Evolutionary conservation across 2,797 vertebrate species (phyloP).

Genomic region (Poeciliopsis paucimaculata): DNA sequence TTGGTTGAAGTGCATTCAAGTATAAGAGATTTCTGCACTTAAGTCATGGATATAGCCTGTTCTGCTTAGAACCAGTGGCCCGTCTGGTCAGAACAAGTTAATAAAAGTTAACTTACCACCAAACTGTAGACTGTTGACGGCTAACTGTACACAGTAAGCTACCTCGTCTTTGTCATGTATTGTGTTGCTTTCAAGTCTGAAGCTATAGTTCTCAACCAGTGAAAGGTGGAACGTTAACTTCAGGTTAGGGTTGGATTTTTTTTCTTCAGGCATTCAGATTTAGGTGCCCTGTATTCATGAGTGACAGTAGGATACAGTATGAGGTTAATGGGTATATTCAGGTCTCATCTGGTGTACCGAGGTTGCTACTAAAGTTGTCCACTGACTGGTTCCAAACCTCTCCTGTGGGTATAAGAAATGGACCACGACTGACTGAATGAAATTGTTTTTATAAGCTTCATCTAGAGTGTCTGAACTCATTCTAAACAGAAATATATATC

Average conservation of each 20-base stretch:
- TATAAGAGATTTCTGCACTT: neutral
- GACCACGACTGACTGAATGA: neutral
- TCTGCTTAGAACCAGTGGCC: neutral
- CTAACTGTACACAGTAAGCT: neutral
- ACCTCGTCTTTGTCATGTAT: neutral
- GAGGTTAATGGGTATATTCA: neutral
- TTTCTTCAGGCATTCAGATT: neutral
- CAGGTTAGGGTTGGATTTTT: neutral
- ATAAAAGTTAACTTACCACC: neutral
- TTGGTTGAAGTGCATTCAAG: neutral
- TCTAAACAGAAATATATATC: neutral
- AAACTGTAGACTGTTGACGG: neutral
- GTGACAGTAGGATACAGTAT: neutral
- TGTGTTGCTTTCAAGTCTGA: neutral
- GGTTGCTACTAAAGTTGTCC: neutral
- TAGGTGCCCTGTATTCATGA: neutral
- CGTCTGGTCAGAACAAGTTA: neutral
- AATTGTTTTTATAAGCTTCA: neutral
- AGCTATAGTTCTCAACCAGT: neutral
- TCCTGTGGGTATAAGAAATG: neutral
- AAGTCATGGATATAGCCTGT: neutral
- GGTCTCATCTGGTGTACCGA: neutral
- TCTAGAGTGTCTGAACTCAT: neutral
- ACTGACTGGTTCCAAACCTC: neutral
- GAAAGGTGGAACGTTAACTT: neutral